A percentile compares a stretch with the other conserved stretches of the same genome.
Evolutionary conservation across 2,797 vertebrate species (phyloP).

Genomic region (Chelmon rostratus): DNA sequence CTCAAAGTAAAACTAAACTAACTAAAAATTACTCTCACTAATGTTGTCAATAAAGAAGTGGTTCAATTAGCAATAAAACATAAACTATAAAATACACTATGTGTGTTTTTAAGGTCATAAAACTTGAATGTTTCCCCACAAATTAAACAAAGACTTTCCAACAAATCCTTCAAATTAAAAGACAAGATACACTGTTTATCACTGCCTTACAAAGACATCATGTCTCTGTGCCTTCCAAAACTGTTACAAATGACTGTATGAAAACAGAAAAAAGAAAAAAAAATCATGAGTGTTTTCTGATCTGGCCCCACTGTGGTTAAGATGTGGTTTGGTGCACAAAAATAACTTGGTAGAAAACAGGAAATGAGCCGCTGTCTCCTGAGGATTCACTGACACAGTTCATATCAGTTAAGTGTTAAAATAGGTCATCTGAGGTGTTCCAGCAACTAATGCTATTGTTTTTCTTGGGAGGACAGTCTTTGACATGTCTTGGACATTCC

Average conservation of each 20-base stretch:
- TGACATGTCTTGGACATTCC: background rate
- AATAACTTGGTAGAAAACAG: background rate
- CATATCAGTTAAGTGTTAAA: no score
- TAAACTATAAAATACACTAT: background rate
- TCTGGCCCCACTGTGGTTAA: background rate
- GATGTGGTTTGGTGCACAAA: background rate
- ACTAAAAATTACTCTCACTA: no score
- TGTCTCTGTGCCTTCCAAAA: background rate
- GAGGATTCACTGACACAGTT: background rate
- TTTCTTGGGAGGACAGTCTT: background rate
- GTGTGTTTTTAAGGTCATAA: background rate
- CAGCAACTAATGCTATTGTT: background rate
- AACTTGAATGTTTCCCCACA: background rate
- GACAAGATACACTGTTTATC: background rate
- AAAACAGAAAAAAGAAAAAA: background rate
- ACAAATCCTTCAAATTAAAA: background rate
- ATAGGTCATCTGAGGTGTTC: background rate
- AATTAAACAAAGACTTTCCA: background rate
- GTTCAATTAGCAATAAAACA: background rate
- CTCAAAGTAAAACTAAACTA: no score
- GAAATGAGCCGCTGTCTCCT: background rate
- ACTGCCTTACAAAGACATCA: background rate
- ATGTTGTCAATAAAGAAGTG: background rate
- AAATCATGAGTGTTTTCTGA: background rate
- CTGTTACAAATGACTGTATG: background rate